These are phyloP conservation scores for Cyprinodon diabolis DNA, from an alignment of 2,797 vertebrate species.

Conservation along the genomic window DNA sequence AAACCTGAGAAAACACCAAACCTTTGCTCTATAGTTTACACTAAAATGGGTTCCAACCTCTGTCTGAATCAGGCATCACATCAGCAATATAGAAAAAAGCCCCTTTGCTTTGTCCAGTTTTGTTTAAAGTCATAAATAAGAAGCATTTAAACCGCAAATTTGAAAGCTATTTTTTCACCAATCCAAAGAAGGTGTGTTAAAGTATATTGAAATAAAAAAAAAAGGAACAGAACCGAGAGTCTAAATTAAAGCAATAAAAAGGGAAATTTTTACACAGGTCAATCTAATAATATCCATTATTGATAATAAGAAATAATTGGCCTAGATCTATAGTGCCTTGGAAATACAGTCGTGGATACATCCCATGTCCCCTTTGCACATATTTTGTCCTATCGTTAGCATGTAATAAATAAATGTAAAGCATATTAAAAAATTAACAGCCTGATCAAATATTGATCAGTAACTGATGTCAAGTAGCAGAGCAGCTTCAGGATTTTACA, in stretches of 20 bases:
- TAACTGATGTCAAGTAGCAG: background rate
- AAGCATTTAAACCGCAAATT: constrained; percentile 47
- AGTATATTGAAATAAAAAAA: constrained; percentile 16
- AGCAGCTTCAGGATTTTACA: background rate
- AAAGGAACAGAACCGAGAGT: background rate
- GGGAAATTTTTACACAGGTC: too few relatives aligned
- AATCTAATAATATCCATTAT: background rate
- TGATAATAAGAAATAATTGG: background rate
- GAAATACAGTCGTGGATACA: background rate
- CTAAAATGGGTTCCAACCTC: constrained; percentile 29
- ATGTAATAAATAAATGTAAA: background rate
- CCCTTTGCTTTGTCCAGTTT: constrained; percentile 16
- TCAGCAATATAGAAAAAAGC: constrained; percentile 29
- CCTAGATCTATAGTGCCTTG: background rate
- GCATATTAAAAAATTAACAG: too few relatives aligned
- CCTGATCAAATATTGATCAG: background rate
- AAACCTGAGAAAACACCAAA: constrained; percentile 69
- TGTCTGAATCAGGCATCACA: constrained; percentile 12
- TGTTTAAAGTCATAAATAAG: constrained; percentile 29
- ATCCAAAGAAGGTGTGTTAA: constrained; percentile 9
- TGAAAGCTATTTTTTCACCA: constrained; percentile 13
- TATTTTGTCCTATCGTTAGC: background rate
- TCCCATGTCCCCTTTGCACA: background rate
- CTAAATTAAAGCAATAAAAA: constrained; percentile 16
- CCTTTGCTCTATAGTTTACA: constrained; percentile 31